phyloP scores from a whole-genome alignment of 2,888 invertebrate species.

The Ceratothoa steindachneri region DNA sequence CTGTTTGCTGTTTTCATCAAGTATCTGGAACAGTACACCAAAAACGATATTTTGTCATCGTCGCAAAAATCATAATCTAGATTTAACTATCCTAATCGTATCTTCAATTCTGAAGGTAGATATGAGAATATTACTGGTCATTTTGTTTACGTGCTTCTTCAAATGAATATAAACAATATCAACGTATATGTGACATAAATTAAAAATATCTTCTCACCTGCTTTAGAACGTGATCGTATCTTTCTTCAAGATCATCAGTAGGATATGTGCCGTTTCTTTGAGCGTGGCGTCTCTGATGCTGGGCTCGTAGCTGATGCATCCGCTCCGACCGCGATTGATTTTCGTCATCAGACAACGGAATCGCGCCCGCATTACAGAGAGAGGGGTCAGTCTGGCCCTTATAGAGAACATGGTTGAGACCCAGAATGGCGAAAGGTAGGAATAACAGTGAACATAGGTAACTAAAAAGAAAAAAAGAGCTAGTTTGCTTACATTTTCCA shows the following conservation, averaged over 20 bases:
- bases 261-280: conserved; percentile 62
- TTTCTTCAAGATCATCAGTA: conserved; percentile 57
- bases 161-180: too few relatives aligned
- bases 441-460: neutral
- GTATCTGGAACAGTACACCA: conserved; percentile 30
- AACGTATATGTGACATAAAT: neutral
- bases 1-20: conserved; percentile 29
- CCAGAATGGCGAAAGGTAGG: neutral
- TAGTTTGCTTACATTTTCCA: neutral
- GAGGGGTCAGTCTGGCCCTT: conserved; percentile 25
- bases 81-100: too few relatives aligned
- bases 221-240: conserved; percentile 55
- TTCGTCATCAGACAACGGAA: conserved; percentile 50
- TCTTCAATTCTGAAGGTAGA: too few relatives aligned
- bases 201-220: conserved; percentile 51
- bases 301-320: conserved; percentile 57
- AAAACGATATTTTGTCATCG: neutral
- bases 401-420: conserved; percentile 49
- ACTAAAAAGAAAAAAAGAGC: neutral
- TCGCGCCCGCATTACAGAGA: conserved; percentile 14
- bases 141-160: too few relatives aligned
- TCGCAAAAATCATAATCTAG: too few relatives aligned
- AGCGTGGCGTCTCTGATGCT: conserved; percentile 60
- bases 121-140: too few relatives aligned
- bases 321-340: conserved; percentile 52